Percentiles rank a stretch among this genome's conserved stretches.
These are phyloP conservation scores for Philaenus spumarius DNA, from an alignment of 1,140 invertebrate genomes.

Conservation along the genomic window DNA sequence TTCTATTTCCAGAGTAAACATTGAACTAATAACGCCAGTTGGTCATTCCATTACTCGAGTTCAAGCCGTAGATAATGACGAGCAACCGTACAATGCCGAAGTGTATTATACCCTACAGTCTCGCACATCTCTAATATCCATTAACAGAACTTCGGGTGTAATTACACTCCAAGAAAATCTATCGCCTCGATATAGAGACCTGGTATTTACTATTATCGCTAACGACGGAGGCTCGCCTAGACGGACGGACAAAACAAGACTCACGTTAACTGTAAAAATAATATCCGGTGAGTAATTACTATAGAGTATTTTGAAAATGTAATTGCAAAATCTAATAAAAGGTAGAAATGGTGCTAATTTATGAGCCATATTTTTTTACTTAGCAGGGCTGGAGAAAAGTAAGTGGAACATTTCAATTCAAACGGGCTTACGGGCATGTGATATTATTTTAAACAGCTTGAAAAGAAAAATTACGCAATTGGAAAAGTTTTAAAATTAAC, in stretches of 20 bases:
- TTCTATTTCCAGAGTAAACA: constrained; percentile 17
- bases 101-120: constrained; percentile 18
- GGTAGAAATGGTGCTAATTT: too few species aligned
- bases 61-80: constrained; percentile 17
- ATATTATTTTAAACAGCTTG: too few species aligned
- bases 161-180: constrained; percentile 15
- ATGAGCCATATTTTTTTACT: too few species aligned
- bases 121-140: constrained; percentile 5
- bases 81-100: constrained; percentile 21
- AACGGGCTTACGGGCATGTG: too few species aligned
- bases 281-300: constrained; percentile 20
- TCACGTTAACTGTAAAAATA: constrained; percentile 21
- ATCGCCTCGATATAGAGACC: background rate
- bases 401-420: too few species aligned
- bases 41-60: constrained; percentile 9
- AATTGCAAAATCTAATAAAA: too few species aligned
- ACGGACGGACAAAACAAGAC: constrained; percentile 6
- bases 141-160: constrained; percentile 16
- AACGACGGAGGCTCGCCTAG: constrained; percentile 22
- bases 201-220: constrained; percentile 15
- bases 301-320: too few species aligned
- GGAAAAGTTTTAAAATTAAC: too few species aligned
- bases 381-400: too few species aligned
- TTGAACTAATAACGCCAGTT: constrained; percentile 17
- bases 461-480: too few species aligned